Conservation (phyloP, 2,113 vertebrate species). For the Scomber scombrus region DNA sequence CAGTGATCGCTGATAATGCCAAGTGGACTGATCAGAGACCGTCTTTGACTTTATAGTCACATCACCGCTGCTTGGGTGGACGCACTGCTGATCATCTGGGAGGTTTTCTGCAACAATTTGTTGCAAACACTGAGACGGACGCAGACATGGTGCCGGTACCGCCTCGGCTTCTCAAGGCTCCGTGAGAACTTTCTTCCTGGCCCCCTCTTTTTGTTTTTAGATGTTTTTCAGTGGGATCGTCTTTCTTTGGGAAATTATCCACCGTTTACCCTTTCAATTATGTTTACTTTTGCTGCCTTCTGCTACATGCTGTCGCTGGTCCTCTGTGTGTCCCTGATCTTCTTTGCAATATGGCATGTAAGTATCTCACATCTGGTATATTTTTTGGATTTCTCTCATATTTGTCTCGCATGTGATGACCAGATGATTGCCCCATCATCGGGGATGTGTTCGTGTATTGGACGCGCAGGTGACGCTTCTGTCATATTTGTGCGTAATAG, state of each 20-base stretch:
- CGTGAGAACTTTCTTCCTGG: slow-evolving; percentile 67
- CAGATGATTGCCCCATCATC: neutral
- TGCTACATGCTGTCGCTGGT: slow-evolving; percentile 98
- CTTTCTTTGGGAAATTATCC: slow-evolving; percentile 73
- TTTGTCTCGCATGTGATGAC: neutral
- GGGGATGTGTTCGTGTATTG: neutral
- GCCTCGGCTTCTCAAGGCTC: slow-evolving; percentile 59
- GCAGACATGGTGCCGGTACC: slow-evolving; percentile 69
- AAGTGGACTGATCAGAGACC: slow-evolving; percentile 48
- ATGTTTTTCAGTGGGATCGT: slow-evolving; percentile 65
- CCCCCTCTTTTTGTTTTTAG: slow-evolving; percentile 28
- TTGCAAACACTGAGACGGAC: slow-evolving; percentile 51
- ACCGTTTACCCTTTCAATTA: slow-evolving; percentile 72
- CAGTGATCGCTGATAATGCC: slow-evolving; percentile 27
- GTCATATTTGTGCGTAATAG: slow-evolving; percentile 15
- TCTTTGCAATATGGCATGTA: slow-evolving; percentile 98
- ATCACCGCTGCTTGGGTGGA: slow-evolving; percentile 23
- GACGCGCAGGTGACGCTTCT: slow-evolving; percentile 23
- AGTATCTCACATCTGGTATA: slow-evolving; percentile 77
- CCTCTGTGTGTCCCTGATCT: slow-evolving; percentile 95
- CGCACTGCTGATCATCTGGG: slow-evolving; percentile 32
- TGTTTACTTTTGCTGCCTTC: slow-evolving; percentile 97
- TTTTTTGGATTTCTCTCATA: neutral
- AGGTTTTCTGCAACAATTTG: slow-evolving; percentile 62
- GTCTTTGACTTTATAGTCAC: slow-evolving; percentile 29